Base-by-base conservation (phyloP, 2,888 invertebrate species). In the Teleogryllus oceanicus region DNA sequence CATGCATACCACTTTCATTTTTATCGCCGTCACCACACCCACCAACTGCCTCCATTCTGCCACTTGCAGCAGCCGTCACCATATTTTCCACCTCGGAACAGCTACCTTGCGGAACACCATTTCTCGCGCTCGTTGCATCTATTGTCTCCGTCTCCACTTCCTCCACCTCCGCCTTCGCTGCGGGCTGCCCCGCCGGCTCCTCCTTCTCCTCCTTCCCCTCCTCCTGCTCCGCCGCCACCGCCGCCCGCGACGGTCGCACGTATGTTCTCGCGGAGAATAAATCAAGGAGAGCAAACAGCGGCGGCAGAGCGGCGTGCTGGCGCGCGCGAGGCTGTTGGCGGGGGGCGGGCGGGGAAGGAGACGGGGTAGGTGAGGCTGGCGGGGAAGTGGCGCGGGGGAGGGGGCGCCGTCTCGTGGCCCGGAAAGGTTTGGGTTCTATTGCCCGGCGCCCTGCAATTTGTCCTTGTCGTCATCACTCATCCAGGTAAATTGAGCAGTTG, bases 391-490 rank as follows among this genome's bases (percentile, higher is more conserved):
- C 1, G 62, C 1, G 5, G 62, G 16, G 16, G 16, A 62, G 62
- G 13, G 62, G 13, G 16, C 13, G 62, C 62, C 62, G 62, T 62
- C 62, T 62, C 62, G 62, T 13, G 62, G 62, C 62, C 62, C 62
- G 16, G 62, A 62, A 62, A 62, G 62, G 62, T 62, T 62, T 62
- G 62, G 62, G 62, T 62, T 62, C 62, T 62, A 62, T 62, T 62
- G 62, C 62, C 62, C 62, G 62, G 16, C 62, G 62, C 62, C 62
- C 62, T 62, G n/a, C 62, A 62, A 62, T 62, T 62, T 62, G 62
- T 62, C 62, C 62, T 62, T 62, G 62, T 62, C 62, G 62, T 62
- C 62, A 62, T 62, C 62, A 62, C n/a, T 62, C 62, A 62, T 62
- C 62, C 62, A 62, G 62, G 62, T 62, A 62, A 62, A 62, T 62